Percentiles rank a stretch among this genome's conserved stretches.
Conservation (phyloP, 2,888 invertebrate genomes). For the Pyrrhosoma nymphula region DNA sequence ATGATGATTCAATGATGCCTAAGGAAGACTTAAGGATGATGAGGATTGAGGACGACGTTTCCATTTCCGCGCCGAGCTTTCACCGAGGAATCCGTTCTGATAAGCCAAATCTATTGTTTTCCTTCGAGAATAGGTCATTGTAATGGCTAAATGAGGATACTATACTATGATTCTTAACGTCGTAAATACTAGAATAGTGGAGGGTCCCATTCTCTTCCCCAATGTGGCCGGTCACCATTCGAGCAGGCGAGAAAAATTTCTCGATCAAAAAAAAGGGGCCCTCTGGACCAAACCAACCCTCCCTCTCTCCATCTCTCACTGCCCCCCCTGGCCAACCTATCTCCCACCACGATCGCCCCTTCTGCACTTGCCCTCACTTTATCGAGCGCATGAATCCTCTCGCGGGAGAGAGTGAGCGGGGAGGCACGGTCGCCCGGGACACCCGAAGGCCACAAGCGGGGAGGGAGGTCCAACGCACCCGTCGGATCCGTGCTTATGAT, state of each 20-base stretch:
- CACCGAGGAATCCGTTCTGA: neutral
- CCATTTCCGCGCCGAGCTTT: too few relatives aligned
- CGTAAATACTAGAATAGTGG: neutral
- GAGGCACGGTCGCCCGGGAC: neutral
- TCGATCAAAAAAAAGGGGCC: neutral
- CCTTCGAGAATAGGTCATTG: neutral
- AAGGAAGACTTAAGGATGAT: too few relatives aligned
- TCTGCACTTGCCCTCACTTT: conserved; percentile 18
- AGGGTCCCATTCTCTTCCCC: neutral
- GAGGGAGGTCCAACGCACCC: neutral
- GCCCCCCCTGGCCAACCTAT: neutral
- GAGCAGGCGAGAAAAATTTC: neutral
- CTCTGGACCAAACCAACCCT: neutral
- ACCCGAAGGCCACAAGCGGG: neutral
- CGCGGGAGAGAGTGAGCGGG: neutral
- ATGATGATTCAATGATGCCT: too few relatives aligned
- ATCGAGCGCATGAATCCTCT: neutral
- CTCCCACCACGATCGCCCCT: neutral
- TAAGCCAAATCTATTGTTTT: neutral
- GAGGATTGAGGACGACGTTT: too few relatives aligned
- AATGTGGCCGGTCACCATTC: neutral
- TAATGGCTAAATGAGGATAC: too few relatives aligned
- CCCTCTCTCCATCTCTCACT: neutral
- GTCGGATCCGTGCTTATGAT: neutral
- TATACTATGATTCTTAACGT: neutral